Percentiles rank a stretch among this genome's conserved stretches.
phyloP scores from a whole-genome alignment of 2,113 vertebrate genomes.

The Heterotilapia buettikoferi region DNA sequence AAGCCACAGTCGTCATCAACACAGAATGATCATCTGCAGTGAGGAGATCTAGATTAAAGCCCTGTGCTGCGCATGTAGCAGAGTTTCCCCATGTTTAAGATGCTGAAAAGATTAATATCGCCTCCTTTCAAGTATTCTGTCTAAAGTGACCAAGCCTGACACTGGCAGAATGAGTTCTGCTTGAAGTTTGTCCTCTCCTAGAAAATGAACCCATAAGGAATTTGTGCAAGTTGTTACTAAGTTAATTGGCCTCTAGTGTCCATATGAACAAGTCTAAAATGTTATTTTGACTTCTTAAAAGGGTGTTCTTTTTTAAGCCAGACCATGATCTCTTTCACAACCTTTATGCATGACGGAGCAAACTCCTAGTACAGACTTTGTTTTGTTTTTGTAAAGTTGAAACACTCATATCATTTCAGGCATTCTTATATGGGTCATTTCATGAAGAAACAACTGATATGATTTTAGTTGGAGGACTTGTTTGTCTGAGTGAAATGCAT shows the following conservation, averaged over 20 bases:
- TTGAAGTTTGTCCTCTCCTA: neutral
- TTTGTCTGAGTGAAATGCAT: slow-evolving; percentile 3
- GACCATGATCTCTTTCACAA: neutral
- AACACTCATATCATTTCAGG: neutral
- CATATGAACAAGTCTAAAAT: neutral
- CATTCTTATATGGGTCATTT: neutral
- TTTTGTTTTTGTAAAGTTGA: neutral
- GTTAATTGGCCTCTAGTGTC: neutral
- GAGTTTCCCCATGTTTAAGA: neutral
- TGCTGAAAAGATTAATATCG: neutral
- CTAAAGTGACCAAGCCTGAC: neutral
- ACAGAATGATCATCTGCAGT: neutral
- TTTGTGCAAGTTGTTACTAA: neutral
- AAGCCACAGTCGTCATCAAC: neutral
- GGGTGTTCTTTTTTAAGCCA: neutral
- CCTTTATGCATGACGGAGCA: neutral
- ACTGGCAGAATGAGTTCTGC: neutral
- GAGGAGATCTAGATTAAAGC: neutral
- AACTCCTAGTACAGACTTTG: neutral
- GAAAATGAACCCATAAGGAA: neutral
- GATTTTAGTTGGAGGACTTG: neutral
- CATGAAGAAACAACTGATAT: neutral
- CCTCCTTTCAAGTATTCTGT: neutral
- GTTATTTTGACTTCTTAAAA: neutral
- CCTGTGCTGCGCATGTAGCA: neutral